A percentile compares a stretch with the other conserved stretches of the same genome.
Evolutionary conservation across 2,888 invertebrate species (phyloP).

Genomic region (Endomychus coccineus): DNA sequence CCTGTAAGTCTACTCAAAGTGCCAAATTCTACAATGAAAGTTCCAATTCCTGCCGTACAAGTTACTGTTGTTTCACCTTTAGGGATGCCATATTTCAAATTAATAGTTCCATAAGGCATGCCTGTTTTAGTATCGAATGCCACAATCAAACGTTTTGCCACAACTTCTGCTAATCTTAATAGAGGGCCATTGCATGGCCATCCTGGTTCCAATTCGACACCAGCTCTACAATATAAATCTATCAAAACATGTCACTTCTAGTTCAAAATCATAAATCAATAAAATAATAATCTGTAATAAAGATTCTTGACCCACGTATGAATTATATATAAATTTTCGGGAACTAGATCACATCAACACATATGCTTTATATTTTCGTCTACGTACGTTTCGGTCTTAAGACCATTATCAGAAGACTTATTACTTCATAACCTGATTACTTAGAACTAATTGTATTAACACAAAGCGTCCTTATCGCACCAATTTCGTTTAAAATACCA

Average conservation of each 20-base stretch:
- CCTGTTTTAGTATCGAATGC: constrained; percentile 87
- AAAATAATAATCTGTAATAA: too few relatives aligned
- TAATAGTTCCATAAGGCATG: constrained; percentile 98
- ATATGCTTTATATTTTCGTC: too few relatives aligned
- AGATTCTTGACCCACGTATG: too few relatives aligned
- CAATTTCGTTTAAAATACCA: too few relatives aligned
- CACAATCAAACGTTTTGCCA: constrained; percentile 83
- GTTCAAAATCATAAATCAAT: too few relatives aligned
- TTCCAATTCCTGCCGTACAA: constrained; percentile 96
- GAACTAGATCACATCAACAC: too few relatives aligned
- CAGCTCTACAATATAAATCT: constrained; percentile 59
- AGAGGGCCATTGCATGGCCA: constrained; percentile 98
- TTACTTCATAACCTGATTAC: too few relatives aligned
- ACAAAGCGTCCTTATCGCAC: too few relatives aligned
- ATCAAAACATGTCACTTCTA: constrained; percentile 9
- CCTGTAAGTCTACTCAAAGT: constrained; percentile 89
- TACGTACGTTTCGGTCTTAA: too few relatives aligned
- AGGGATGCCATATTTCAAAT: constrained; percentile 85
- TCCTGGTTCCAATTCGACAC: constrained; percentile 74
- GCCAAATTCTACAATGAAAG: constrained; percentile 95
- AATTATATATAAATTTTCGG: too few relatives aligned
- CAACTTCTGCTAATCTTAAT: constrained; percentile 86
- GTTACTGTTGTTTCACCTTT: constrained; percentile 92
- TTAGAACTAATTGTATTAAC: too few relatives aligned
- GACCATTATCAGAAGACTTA: too few relatives aligned